Evolutionary conservation across 2,113 vertebrate genomes (phyloP).

Genomic region (Podarcis cretensis): DNA sequence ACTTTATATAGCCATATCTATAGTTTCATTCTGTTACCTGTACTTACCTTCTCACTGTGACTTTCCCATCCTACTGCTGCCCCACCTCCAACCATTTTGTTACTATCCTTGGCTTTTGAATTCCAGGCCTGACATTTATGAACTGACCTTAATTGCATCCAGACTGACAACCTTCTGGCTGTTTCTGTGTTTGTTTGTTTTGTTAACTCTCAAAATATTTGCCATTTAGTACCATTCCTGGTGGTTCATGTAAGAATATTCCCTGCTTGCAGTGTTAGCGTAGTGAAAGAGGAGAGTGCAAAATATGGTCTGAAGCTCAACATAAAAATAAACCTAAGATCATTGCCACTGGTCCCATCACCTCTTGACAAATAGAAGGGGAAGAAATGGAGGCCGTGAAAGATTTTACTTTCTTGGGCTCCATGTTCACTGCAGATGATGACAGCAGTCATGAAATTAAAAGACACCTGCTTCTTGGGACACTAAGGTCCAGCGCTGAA

Average conservation of each 20-base stretch:
- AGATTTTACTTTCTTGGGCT: too few relatives aligned
- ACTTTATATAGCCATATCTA: too few relatives aligned
- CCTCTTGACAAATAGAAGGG: too few relatives aligned
- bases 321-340: too few relatives aligned
- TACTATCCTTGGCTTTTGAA: background rate
- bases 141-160: slow-evolving; percentile 1
- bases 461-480: too few relatives aligned
- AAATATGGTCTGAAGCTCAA: too few relatives aligned
- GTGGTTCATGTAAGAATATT: background rate
- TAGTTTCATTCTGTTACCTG: background rate
- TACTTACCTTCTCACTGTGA: background rate
- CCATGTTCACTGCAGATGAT: too few relatives aligned
- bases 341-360: too few relatives aligned
- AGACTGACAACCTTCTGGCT: background rate
- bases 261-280: background rate
- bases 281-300: too few relatives aligned
- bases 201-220: background rate
- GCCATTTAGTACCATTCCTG: background rate
- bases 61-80: background rate
- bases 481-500: too few relatives aligned
- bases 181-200: background rate
- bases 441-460: too few relatives aligned
- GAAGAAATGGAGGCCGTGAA: too few relatives aligned
- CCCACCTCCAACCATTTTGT: background rate
- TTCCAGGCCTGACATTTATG: background rate